A percentile compares a stretch with the other conserved stretches of the same genome.
These are phyloP conservation scores for Melanostigma gelatinosum DNA, from an alignment of 2,113 vertebrate species.

Conservation along the genomic window DNA sequence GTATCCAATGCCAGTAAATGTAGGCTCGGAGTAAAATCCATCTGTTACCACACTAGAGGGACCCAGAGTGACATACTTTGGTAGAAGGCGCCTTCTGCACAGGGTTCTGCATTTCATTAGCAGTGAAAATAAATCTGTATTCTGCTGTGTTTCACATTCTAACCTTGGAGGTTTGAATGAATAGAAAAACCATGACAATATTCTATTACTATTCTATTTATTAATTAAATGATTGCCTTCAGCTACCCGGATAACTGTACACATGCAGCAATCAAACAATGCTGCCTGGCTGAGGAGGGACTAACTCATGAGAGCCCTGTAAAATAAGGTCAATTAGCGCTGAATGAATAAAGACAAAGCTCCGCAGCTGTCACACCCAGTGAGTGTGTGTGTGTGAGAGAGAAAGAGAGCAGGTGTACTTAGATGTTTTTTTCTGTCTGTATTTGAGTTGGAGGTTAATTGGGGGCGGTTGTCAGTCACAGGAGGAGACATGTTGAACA, in stretches of 20 bases:
- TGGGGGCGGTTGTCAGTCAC: slow-evolving; percentile 73
- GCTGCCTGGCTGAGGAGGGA: slow-evolving; percentile 2
- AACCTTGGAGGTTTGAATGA: slow-evolving; percentile 10
- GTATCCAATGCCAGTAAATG: neutral
- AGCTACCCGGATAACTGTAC: slow-evolving; percentile 14
- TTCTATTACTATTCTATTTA: neutral
- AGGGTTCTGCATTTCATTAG: neutral
- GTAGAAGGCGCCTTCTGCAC: slow-evolving; percentile 4
- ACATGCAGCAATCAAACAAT: slow-evolving; percentile 28
- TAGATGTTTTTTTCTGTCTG: slow-evolving; percentile 50
- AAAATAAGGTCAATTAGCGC: slow-evolving; percentile 59
- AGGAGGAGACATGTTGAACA: slow-evolving; percentile 70
- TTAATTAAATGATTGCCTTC: slow-evolving; percentile 7
- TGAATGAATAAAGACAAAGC: slow-evolving; percentile 59
- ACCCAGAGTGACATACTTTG: slow-evolving; percentile 57
- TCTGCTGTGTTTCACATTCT: slow-evolving; percentile 10
- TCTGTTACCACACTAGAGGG: slow-evolving; percentile 71
- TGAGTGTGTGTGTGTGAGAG: slow-evolving; percentile 4
- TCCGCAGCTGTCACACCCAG: slow-evolving; percentile 47
- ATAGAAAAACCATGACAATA: slow-evolving; percentile 1
- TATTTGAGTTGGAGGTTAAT: slow-evolving; percentile 69
- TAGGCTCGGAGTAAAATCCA: neutral
- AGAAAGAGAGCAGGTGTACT: slow-evolving; percentile 56
- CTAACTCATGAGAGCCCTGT: neutral
- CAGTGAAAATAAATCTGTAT: slow-evolving; percentile 4